Percentiles rank a stretch among this genome's conserved stretches.
Evolutionary conservation across 1,140 invertebrate species (phyloP).

Genomic region (Lordiphosa mommai): DNA sequence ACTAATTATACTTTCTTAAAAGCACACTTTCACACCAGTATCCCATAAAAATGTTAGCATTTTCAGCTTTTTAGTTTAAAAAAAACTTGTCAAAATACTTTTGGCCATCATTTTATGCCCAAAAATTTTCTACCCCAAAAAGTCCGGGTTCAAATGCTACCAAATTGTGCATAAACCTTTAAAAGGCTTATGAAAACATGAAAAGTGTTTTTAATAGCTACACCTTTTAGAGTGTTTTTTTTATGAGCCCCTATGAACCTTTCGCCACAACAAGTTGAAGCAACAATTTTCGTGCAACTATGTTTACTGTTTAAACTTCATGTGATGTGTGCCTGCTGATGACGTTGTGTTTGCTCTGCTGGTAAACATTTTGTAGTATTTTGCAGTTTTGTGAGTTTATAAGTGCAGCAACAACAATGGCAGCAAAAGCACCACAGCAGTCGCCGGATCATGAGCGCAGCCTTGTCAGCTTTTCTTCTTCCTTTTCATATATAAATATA

Average conservation of each 20-base stretch:
- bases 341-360: not conserved
- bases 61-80: too few relatives aligned
- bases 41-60: too few relatives aligned
- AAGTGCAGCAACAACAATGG: not conserved
- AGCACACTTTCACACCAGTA: too few relatives aligned
- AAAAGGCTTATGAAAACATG: conserved; percentile 10
- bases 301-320: conserved; percentile 6
- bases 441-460: too few relatives aligned
- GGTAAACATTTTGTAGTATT: conserved; percentile 12
- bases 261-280: conserved; percentile 12
- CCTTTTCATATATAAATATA: too few relatives aligned
- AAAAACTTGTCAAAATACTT: too few relatives aligned
- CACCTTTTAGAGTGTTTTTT: not conserved
- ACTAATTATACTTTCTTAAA: too few relatives aligned
- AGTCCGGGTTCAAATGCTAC: not conserved
- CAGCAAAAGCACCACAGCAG: too few relatives aligned
- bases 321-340: conserved; percentile 2
- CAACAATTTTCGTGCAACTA: not conserved
- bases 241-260: not conserved
- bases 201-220: conserved; percentile 8
- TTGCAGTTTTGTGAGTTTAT: conserved; percentile 24
- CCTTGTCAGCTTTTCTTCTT: too few relatives aligned
- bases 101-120: too few relatives aligned
- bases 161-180: conserved; percentile 8
- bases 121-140: too few relatives aligned